Evolutionary conservation across 2,113 vertebrate species (phyloP), one percentile per base, ranked within the genome.

Genomic region (Merops nubicus): DNA sequence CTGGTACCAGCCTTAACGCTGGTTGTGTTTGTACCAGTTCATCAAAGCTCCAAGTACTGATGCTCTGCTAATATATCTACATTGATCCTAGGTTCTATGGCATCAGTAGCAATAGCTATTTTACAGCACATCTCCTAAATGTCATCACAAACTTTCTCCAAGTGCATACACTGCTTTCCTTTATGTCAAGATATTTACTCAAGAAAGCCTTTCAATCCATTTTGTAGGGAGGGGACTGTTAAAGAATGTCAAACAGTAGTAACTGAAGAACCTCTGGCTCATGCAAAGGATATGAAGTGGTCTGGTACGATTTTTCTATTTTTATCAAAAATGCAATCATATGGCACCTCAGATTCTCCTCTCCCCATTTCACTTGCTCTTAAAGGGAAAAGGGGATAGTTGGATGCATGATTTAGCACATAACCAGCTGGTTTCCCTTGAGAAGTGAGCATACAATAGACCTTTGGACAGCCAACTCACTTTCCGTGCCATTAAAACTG

Each of bases 311-410:
- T 33, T 50, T 65, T 69, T 74, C 54, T 72, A 5, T 59, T 15
- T 42, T 25, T 18, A 28, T 15, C 21, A 48, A 67, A 38, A 91
- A n/a, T 38, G 50, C 42, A 81, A 19, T 50, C 47, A 36, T 68
- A n/a, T 5, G 28, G 34, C 36, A 70, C 63, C 36, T 65, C 70
- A 38, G 50, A 48, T 47, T 67, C 47, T 88, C 14, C 33, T 73
- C 34, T 84, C 29, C 19, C 14, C 2, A 0, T 63, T 91, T 47
- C 13, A 5, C 42, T 70, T 40, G 23, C 33, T 5, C 0, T 1
- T 62, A 14, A 45, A 54, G 34, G 65, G 78, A 48, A 51, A 51
- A 83, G 12, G 15, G 19, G 9, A 13, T 29, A 22, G 3, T 8
- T 67, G 53, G 38, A 25, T 72, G 62, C 47, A 29, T 45, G 36